Evolutionary conservation across 2,113 vertebrate genomes (phyloP).

Genomic region (Suricata suricatta): DNA sequence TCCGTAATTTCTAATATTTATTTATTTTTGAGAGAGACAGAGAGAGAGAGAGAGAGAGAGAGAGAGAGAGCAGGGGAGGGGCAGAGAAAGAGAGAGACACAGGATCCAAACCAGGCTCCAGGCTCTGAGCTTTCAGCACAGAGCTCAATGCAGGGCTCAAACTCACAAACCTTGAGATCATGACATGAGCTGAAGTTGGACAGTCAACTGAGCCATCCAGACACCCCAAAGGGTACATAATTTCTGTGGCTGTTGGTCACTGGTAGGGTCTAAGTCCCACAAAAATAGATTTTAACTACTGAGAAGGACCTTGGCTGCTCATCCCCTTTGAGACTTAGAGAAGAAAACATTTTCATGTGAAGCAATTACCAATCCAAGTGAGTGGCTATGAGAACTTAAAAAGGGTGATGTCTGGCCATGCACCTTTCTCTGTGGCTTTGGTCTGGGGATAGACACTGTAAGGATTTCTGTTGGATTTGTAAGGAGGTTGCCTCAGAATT

Average conservation of each 20-base stretch:
- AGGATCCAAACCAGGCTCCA: too few relatives aligned
- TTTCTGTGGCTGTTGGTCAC: not conserved
- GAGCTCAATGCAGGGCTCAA: too few relatives aligned
- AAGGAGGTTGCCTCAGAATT: not conserved
- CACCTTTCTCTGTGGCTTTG: not conserved
- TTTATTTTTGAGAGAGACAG: too few relatives aligned
- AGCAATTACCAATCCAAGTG: not conserved
- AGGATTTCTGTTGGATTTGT: not conserved
- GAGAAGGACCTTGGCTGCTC: not conserved
- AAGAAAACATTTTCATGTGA: not conserved
- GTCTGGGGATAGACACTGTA: not conserved
- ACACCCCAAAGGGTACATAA: too few relatives aligned
- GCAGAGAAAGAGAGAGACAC: too few relatives aligned
- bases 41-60: too few relatives aligned
- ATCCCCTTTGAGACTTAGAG: not conserved
- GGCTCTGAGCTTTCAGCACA: too few relatives aligned
- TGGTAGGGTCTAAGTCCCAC: accelerated
- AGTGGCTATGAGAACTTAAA: not conserved
- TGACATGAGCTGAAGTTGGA: too few relatives aligned
- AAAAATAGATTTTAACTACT: not conserved
- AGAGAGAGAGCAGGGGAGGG: too few relatives aligned
- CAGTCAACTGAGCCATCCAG: too few relatives aligned
- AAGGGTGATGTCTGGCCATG: not conserved
- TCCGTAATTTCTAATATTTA: not conserved
- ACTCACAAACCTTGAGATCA: too few relatives aligned